phyloP scores from a whole-genome alignment of 2,113 vertebrate species.

The Ophiodon elongatus region DNA sequence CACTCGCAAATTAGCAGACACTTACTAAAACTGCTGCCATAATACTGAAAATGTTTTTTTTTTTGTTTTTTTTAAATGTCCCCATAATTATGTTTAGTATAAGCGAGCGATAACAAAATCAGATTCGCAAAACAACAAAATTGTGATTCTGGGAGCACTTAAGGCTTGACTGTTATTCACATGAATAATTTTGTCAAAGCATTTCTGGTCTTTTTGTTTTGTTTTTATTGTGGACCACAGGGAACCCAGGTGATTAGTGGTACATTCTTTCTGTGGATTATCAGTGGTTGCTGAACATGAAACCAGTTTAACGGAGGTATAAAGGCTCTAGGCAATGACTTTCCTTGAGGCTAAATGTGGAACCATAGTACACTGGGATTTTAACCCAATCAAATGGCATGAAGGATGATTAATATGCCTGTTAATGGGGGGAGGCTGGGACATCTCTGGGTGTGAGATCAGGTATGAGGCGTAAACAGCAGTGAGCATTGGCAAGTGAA shows the following conservation, averaged over 20 bases:
- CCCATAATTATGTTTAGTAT: conserved; percentile 12
- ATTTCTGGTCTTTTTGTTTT: not conserved
- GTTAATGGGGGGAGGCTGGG: conserved; percentile 69
- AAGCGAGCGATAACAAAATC: not conserved
- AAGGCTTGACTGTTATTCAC: not conserved
- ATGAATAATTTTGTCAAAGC: conserved; percentile 21
- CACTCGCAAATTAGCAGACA: conserved; percentile 1
- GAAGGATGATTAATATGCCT: conserved; percentile 74
- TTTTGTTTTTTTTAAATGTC: not conserved
- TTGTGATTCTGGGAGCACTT: conserved; percentile 25
- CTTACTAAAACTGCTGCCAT: not conserved
- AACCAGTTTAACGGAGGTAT: conserved; percentile 19
- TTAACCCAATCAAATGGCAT: conserved; percentile 56
- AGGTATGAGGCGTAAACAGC: conserved; percentile 50
- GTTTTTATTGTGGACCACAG: conserved; percentile 16
- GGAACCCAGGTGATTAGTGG: conserved; percentile 8
- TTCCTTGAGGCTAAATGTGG: not conserved
- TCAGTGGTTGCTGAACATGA: conserved; percentile 8
- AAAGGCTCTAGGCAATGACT: not conserved
- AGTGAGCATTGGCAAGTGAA: conserved; percentile 38
- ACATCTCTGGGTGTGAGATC: conserved; percentile 50
- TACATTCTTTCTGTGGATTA: conserved; percentile 8
- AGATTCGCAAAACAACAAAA: not conserved
- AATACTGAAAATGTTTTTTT: conserved; percentile 6
- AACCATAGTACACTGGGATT: conserved; percentile 37